These are phyloP conservation scores for Chydorus sphaericus DNA, from an alignment of 2,888 invertebrate species.

Conservation along the genomic window DNA sequence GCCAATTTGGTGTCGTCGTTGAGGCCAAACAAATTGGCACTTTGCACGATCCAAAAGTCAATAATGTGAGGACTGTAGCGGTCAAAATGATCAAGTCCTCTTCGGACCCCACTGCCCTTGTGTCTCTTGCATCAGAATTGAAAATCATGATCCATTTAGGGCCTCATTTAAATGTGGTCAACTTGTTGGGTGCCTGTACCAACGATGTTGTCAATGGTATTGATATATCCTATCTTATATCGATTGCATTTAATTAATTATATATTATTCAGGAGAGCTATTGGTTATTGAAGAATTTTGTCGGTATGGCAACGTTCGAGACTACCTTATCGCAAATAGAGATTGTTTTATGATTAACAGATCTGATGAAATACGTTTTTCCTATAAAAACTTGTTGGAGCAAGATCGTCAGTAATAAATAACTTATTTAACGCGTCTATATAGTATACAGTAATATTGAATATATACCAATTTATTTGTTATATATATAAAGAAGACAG, in stretches of 20 bases:
- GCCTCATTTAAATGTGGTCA: constrained; percentile 85
- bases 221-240: background rate
- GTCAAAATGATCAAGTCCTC: constrained; percentile 89
- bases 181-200: constrained; percentile 85
- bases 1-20: background rate
- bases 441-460: too few relatives aligned
- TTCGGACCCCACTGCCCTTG: constrained; percentile 61
- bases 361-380: too few relatives aligned
- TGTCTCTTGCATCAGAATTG: constrained; percentile 76
- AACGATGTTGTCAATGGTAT: constrained; percentile 75
- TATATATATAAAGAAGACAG: too few relatives aligned
- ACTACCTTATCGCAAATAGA: constrained; percentile 68
- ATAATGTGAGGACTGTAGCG: constrained; percentile 64
- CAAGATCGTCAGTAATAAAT: too few relatives aligned
- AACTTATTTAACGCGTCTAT: too few relatives aligned
- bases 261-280: constrained; percentile 50
- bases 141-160: constrained; percentile 94
- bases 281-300: constrained; percentile 91
- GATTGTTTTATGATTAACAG: constrained; percentile 68
- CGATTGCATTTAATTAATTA: background rate
- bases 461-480: too few relatives aligned
- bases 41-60: background rate
- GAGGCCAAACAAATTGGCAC: background rate
- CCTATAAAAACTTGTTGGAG: too few relatives aligned
- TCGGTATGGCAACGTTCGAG: constrained; percentile 77